Evolutionary conservation across 2,797 vertebrate genomes (phyloP), one percentile per base, ranked within the genome.

Genomic region (Benthosema pterotum): DNA sequence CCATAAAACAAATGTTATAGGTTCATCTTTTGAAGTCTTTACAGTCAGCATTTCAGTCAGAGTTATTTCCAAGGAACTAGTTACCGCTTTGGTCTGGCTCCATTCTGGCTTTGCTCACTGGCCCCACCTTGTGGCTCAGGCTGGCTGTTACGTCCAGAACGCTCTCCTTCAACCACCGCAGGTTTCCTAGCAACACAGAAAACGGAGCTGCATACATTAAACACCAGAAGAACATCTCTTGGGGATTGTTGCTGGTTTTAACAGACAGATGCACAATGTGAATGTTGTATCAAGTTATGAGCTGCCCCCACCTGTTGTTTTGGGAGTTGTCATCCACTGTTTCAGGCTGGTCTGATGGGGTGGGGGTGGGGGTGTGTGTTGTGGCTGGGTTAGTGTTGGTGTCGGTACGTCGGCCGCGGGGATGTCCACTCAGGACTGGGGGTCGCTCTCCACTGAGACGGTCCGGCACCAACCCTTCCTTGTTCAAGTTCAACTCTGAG

Each of bases 401-500:
- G 16, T 94, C 94, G 0, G 85, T 85, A 18, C 91, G 93, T 59
- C 88, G 90, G 45, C 83, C 85, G 3, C 87, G 93, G 42, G 89
- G 88, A n/a, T 85, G 80, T 43, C 84, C 91, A 0, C 63, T 83
- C 14, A 91, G 61, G 4, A 90, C 71, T 0, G 79, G 61, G 0
- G 93, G 91, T 47, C 86, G 86, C 78, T 96, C 95, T 54, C 95
- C 94, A 0, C 89, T 91, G 47, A 97, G 92, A 11, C 96, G 93
- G 84, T 97, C 95, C 8, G 93, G 95, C 57, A 96, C 61, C 53
- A 92, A 65, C 50, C 87, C 91, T n/a, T 96, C 95, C 61, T 92
- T 95, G 87, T 92, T 95, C 63, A 95, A 86, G 81, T 96, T 97
- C 57, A 94, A 77, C 66, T 96, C 95, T 0, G 96, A 96, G 78